Evolutionary conservation across 2,888 invertebrate species (phyloP).

Genomic region (Caenorhabditis angaria): DNA sequence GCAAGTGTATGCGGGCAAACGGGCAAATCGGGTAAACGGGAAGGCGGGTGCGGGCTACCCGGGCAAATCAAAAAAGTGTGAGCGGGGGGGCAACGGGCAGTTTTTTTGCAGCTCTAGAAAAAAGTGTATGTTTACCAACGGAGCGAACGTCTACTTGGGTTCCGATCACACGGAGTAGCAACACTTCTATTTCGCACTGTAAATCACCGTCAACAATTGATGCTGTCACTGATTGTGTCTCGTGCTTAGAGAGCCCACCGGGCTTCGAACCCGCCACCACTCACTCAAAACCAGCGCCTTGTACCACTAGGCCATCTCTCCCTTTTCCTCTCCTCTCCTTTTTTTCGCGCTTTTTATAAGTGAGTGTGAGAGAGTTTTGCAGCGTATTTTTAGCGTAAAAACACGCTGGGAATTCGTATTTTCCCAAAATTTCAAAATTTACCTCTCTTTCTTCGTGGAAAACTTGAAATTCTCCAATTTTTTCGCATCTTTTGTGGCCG

Average conservation of each 20-base stretch:
- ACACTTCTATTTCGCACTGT: constrained; percentile 1
- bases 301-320: background rate
- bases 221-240: constrained; percentile 2
- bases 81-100: too few species aligned
- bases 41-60: too few species aligned
- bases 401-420: too few species aligned
- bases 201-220: constrained; percentile 2
- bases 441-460: constrained; percentile 48
- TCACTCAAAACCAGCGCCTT: background rate
- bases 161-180: constrained; percentile 1
- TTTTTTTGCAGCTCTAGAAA: background rate
- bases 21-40: too few species aligned
- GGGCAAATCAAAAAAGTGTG: too few species aligned
- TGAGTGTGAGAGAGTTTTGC: background rate
- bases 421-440: background rate
- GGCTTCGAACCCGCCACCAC: background rate
- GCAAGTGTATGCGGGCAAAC: too few species aligned
- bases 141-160: constrained; percentile 4
- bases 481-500: constrained; percentile 19
- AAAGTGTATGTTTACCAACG: background rate
- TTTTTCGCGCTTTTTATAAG: background rate
- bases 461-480: constrained; percentile 52
- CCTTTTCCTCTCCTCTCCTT: background rate
- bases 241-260: background rate
- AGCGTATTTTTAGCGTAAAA: too few species aligned